Conservation (phyloP, 2,888 invertebrate species). For the Campoletis raptor region DNA sequence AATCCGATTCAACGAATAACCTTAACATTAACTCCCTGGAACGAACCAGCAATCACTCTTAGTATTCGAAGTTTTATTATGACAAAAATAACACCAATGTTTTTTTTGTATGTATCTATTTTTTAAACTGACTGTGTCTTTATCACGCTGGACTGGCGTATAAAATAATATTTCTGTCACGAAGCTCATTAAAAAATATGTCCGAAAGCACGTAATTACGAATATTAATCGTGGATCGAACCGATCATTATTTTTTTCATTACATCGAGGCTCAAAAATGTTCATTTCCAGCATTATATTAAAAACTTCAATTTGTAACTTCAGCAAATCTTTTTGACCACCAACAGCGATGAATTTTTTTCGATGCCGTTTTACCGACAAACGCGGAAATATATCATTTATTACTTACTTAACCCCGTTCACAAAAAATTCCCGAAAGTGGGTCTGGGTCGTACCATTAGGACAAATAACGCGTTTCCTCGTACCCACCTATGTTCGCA, state of each 20-base stretch:
- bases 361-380: not conserved
- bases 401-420: not conserved
- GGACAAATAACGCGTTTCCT: not conserved
- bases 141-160: not conserved
- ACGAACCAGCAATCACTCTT: not conserved
- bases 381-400: not conserved
- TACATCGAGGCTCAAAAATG: not conserved
- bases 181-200: conserved; percentile 6
- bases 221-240: conserved; percentile 10
- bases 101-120: not conserved
- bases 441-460: not conserved
- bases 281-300: not conserved
- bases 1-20: not conserved
- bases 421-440: not conserved
- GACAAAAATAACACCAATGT: not conserved
- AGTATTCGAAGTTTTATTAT: conserved; percentile 3
- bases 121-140: not conserved
- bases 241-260: conserved; percentile 20
- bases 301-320: not conserved
- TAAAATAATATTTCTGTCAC: not conserved
- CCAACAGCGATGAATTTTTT: conserved; percentile 6
- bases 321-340: not conserved
- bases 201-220: not conserved
- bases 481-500: not conserved
- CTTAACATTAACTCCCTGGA: not conserved